These are phyloP conservation scores for Todiramphus chloris DNA, from an alignment of 2,113 vertebrate species.

Conservation along the genomic window DNA sequence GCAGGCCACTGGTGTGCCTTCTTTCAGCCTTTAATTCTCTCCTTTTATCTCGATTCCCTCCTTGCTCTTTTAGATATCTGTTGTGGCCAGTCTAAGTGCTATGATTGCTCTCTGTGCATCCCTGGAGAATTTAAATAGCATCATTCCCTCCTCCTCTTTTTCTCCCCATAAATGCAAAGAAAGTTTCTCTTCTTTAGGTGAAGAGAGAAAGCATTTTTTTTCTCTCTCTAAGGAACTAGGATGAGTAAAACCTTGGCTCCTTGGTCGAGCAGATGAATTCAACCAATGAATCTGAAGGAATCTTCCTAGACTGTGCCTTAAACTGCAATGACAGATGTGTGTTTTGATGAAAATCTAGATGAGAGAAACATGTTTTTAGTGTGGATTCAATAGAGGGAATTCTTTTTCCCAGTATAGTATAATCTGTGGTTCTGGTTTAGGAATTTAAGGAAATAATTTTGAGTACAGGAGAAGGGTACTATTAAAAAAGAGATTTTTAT, in stretches of 20 bases:
- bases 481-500: not conserved
- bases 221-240: not conserved
- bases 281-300: not conserved
- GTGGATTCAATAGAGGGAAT: not conserved
- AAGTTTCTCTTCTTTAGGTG: not conserved
- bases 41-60: not conserved
- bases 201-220: not conserved
- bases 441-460: not conserved
- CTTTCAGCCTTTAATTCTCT: not conserved
- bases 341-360: not conserved
- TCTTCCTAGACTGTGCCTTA: not conserved
- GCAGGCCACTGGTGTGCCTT: not conserved
- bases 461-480: not conserved
- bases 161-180: not conserved
- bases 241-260: not conserved
- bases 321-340: not conserved
- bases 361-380: not conserved
- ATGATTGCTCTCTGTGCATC: not conserved
- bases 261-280: fast-evolving
- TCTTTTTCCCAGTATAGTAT: not conserved
- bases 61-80: not conserved
- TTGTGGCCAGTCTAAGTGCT: not conserved
- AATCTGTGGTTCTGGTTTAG: not conserved
- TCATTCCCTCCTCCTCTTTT: not conserved
- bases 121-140: slow-evolving; percentile 7